Base-by-base conservation (phyloP, 2,113 vertebrate genomes). In the Neodon shergylaensis region DNA sequence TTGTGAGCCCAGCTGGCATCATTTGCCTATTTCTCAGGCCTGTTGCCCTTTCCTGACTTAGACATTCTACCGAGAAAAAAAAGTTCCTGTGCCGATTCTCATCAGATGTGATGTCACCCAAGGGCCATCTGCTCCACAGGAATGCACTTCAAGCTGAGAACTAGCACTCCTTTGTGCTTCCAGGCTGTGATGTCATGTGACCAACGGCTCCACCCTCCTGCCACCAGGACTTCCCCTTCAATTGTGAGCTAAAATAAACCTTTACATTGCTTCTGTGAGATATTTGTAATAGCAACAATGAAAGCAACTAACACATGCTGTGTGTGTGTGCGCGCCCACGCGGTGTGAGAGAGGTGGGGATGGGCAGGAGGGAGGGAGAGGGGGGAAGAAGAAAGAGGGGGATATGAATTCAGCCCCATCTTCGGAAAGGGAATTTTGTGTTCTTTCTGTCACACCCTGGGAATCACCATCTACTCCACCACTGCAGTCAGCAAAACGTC, bases 401-500 rank as follows among this genome's bases (percentile, higher is more conserved):
- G 39, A n/a, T 4, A 10, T 7, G 74, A 65, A 21, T 49, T 49
- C 3, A 70, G 10, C 54, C 61, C 8, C 28, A 39, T n/a, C 63
- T 88, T 95, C 10, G 73, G 68, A 90, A 54, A 84, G 72, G 28
- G 54, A 36, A 26, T 76, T 7, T 12, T 49, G 47, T 70, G 63
- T 44, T 88, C 47, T 49, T 94, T 49, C 58, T 12, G 19, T 76
- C 65, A 33, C 21, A 36, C 2, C 36, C 47, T 47, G 31, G 58
- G 61, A 63, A 52, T 39, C 28, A 47, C 33, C 33, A n/a, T 13
- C 36, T 47, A 22, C 31, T 5, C 73, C 63, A 84, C 47, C 44
- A 10, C 0, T 4, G 1, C 6, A 33, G 36, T 1, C 73, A 39
- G 87, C 0, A n/a, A 66, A 14, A 39, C 16, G 10, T 19, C 31